Evolutionary conservation across 2,888 invertebrate genomes (phyloP).

Genomic region (Oligia fasciuncula): DNA sequence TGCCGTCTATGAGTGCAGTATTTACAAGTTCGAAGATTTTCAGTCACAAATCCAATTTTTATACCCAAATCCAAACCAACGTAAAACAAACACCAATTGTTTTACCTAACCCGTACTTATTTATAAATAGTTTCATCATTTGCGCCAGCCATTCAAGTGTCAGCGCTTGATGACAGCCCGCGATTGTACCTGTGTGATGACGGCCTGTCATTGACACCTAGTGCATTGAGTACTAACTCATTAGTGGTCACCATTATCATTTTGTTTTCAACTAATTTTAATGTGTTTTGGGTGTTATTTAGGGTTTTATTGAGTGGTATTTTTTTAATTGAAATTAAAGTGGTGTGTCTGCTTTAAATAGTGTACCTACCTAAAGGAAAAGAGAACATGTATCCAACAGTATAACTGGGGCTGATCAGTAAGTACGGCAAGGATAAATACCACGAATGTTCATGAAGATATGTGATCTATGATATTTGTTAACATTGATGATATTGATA

Average conservation of each 20-base stretch:
- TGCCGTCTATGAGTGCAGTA: neutral
- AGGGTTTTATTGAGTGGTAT: neutral
- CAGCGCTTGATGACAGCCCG: conserved; percentile 43
- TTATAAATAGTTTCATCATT: conserved; percentile 53
- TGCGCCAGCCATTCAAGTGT: conserved; percentile 61
- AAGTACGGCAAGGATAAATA: neutral
- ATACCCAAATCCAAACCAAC: neutral
- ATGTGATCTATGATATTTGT: too few species aligned
- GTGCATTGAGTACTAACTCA: conserved; percentile 48
- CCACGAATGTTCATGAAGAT: neutral
- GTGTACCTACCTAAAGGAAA: neutral
- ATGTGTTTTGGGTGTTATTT: conserved; percentile 7
- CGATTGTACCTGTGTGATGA: conserved; percentile 56
- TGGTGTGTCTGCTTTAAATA: neutral
- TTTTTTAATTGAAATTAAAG: neutral
- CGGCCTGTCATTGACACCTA: conserved; percentile 62
- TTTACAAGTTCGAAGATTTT: neutral
- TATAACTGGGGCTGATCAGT: neutral
- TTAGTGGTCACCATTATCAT: conserved; percentile 47
- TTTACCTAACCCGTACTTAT: conserved; percentile 38
- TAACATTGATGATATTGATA: too few species aligned
- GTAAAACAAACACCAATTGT: conserved; percentile 41
- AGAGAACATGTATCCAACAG: neutral
- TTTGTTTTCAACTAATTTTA: conserved; percentile 48
- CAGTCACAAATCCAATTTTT: neutral